Evolutionary conservation across 2,888 invertebrate species (phyloP).

Genomic region (Esperia sulphurella): DNA sequence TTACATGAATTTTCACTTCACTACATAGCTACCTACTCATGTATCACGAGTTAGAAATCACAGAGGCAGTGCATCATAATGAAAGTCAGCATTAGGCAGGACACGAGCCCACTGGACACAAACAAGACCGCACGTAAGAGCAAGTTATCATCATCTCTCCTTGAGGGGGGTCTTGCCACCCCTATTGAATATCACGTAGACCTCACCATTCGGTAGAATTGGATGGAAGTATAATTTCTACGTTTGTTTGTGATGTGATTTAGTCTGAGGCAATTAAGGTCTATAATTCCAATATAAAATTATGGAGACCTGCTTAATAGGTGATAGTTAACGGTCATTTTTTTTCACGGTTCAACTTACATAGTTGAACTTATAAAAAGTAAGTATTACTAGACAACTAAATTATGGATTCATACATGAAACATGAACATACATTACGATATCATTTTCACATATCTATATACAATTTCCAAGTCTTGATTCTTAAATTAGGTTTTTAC

Average conservation of each 20-base stretch:
- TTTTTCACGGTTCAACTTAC: no score
- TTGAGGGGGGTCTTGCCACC: constrained; percentile 26
- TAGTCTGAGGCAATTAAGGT: no score
- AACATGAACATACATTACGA: no score
- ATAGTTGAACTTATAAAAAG: no score
- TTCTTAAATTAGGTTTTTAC: no score
- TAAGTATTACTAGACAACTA: no score
- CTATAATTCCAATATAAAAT: no score
- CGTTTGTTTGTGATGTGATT: neutral
- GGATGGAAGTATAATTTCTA: neutral
- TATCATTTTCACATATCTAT: no score
- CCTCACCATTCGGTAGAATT: constrained; percentile 5
- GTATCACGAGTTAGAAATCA: constrained; percentile 34
- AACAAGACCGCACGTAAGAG: constrained; percentile 66
- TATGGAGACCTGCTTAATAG: no score
- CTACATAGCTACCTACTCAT: neutral
- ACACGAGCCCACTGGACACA: constrained; percentile 52
- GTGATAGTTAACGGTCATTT: no score
- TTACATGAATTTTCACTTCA: neutral
- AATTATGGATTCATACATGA: no score
- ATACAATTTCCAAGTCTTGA: no score
- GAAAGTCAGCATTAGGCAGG: constrained; percentile 59
- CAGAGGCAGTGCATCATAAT: constrained; percentile 45
- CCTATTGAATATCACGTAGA: constrained; percentile 23
- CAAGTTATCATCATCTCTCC: constrained; percentile 47